phyloP scores from a whole-genome alignment of 2,888 invertebrate genomes.

The Cephus nigrinus region DNA sequence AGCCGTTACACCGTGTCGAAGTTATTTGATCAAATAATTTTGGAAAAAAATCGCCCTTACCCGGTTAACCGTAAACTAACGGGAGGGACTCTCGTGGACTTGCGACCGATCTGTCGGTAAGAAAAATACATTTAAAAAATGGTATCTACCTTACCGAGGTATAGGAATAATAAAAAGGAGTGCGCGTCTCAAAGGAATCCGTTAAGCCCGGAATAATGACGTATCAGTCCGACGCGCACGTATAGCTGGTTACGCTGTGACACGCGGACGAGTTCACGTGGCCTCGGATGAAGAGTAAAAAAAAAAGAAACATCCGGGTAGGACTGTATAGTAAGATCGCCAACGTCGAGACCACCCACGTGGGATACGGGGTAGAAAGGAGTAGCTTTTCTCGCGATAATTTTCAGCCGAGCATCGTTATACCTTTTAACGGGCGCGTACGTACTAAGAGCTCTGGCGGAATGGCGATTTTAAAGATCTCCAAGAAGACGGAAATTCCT shows the following conservation, averaged over 20 bases:
- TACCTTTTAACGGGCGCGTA: conserved; percentile 5
- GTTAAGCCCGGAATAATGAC: neutral
- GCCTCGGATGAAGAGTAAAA: neutral
- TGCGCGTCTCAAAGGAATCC: neutral
- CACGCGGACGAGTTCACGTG: neutral
- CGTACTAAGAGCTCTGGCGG: neutral
- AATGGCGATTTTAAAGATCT: conserved; percentile 7
- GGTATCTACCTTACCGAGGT: neutral
- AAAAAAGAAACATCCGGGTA: neutral
- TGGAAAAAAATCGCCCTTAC: too few relatives aligned
- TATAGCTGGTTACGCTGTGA: neutral
- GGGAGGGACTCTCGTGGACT: too few relatives aligned
- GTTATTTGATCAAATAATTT: neutral
- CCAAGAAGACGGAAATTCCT: neutral
- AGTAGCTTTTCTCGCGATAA: neutral
- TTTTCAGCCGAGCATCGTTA: neutral
- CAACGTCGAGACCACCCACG: neutral
- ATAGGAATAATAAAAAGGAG: neutral
- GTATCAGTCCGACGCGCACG: neutral
- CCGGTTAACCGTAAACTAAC: too few relatives aligned
- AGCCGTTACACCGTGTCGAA: neutral
- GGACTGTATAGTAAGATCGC: neutral
- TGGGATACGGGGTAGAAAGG: neutral
- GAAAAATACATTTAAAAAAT: neutral
- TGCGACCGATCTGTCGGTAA: neutral